Percentiles rank a stretch among this genome's conserved stretches.
Evolutionary conservation across 2,888 invertebrate species (phyloP).

Genomic region (Chelonus formosanus): DNA sequence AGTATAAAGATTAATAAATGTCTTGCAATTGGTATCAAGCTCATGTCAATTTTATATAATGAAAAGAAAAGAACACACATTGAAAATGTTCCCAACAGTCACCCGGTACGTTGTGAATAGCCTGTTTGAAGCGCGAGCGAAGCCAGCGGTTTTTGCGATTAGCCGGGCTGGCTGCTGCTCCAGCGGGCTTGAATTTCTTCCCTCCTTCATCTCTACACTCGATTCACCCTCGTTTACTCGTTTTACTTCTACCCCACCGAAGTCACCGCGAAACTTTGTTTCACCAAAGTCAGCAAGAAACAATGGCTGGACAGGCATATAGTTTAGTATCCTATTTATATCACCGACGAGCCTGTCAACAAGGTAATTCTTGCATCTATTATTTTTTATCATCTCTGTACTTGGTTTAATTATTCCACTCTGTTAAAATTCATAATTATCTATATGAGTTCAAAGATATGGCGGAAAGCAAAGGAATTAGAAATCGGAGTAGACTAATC

Average conservation of each 20-base stretch:
- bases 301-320: slow-evolving; percentile 39
- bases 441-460: too few species aligned
- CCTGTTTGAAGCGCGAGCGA: slow-evolving; percentile 51
- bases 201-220: slow-evolving; percentile 32
- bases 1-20: background rate
- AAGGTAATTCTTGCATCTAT: slow-evolving; percentile 13
- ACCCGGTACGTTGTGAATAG: slow-evolving; percentile 51
- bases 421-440: too few species aligned
- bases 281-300: slow-evolving; percentile 63
- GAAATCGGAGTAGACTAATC: slow-evolving; percentile 8
- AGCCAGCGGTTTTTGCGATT: slow-evolving; percentile 61
- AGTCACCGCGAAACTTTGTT: slow-evolving; percentile 61
- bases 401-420: too few species aligned
- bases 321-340: slow-evolving; percentile 58
- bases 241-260: slow-evolving; percentile 40
- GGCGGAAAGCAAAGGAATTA: background rate
- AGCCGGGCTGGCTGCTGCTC: slow-evolving; percentile 49
- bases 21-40: background rate
- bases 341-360: slow-evolving; percentile 30
- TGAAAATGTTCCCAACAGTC: slow-evolving; percentile 35
- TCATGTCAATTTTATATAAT: slow-evolving; percentile 3
- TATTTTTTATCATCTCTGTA: background rate
- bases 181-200: slow-evolving; percentile 40
- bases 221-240: slow-evolving; percentile 38
- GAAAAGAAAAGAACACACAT: slow-evolving; percentile 10